Percentiles rank a stretch among this genome's conserved stretches.
Conservation (phyloP, 2,888 invertebrate species). For the Antheraea yamamai region DNA sequence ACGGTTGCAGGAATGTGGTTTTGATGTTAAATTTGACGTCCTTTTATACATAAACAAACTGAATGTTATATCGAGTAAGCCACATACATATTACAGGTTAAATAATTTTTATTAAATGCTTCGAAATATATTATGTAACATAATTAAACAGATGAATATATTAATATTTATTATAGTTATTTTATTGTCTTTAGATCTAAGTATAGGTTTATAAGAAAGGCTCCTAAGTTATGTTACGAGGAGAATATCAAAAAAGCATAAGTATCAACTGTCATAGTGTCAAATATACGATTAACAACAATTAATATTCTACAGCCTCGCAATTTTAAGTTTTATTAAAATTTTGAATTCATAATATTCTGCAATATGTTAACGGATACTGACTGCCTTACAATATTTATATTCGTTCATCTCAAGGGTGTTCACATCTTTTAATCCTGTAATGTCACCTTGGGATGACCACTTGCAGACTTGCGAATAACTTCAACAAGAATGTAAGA, state of each 20-base stretch:
- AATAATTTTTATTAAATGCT: neutral
- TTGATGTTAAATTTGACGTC: neutral
- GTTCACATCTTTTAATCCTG: slow-evolving; percentile 59
- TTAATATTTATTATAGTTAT: neutral
- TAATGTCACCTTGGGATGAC: slow-evolving; percentile 72
- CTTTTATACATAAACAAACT: neutral
- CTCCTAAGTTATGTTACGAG: neutral
- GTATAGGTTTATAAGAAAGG: neutral
- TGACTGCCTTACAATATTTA: slow-evolving; percentile 26
- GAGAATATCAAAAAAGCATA: neutral
- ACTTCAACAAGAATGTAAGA: slow-evolving; percentile 14
- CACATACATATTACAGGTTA: neutral
- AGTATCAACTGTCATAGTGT: neutral
- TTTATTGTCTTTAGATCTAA: neutral
- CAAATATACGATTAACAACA: neutral
- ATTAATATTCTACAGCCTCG: neutral
- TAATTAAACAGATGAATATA: neutral
- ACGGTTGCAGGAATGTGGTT: slow-evolving; percentile 25
- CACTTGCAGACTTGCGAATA: slow-evolving; percentile 54
- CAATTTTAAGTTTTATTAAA: neutral
- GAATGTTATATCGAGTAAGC: neutral
- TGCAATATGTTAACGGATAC: neutral
- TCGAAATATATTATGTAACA: neutral
- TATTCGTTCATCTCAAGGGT: slow-evolving; percentile 23
- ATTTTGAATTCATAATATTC: neutral